Evolutionary conservation across 1,140 invertebrate species (phyloP), one percentile per base, ranked within the genome.

Genomic region (Zaprionus africanus): DNA sequence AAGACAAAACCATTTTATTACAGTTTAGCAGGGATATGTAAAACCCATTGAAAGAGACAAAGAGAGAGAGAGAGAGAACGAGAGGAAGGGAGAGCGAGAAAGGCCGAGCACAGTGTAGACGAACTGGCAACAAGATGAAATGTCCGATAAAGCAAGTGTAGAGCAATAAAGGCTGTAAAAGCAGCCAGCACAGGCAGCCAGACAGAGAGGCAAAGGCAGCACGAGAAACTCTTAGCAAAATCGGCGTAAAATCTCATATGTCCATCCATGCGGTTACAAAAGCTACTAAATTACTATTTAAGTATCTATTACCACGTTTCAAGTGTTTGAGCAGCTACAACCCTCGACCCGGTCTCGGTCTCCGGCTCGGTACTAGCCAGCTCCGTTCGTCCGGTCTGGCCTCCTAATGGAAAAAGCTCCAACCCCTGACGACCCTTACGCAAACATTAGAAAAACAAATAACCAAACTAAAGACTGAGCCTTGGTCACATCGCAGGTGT

Each of bases 271-370:
- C 83, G 79, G 83, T 86, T 78, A 78, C 72, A 87, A 87, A 82
- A 82, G 83, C 83, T 86, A 87, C 83, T 86, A 87, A 86, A 86
- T 86, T 80, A 86, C 83, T 82, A 82, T 86, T 82, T 86, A 86
- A 80, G 83, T 87, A 87, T 87, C 83, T 87, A 87, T 87, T 87
- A 87, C 83, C 77, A 78, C 66, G 82, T 79, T 75, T 77, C 76
- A 86, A 86, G 82, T 86, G 82, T 82, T 76, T 78, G 71, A 71
- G 69, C 51, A 71, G 65, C 61, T 36, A 53, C 62, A 49, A 43
- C 12, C 28, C 53, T 24, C 51, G 19, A 54, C 31, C 31, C 24
- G 19, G 15, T 22, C 34, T 34, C 11, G 12, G 15, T 9, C 56
- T 7, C 9, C 28, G 28, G 28, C 28, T 31, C 28, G 31, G 31